These are phyloP conservation scores for Himalopsyche japonica DNA, from an alignment of 2,888 invertebrate species.

Conservation along the genomic window DNA sequence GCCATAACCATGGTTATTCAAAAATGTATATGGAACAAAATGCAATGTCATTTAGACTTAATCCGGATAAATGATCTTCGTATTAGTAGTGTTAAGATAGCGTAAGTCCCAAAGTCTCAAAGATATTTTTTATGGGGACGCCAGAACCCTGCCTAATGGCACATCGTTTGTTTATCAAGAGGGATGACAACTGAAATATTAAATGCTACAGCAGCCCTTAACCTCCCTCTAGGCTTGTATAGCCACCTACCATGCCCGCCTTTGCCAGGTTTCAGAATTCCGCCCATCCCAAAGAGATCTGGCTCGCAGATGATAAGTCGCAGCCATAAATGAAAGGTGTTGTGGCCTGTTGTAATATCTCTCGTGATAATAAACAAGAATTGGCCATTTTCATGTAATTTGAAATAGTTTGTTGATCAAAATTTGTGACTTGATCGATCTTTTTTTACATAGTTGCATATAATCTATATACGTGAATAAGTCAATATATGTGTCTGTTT, in stretches of 20 bases:
- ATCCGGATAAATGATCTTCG: not conserved
- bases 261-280: not conserved
- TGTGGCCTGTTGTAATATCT: not conserved
- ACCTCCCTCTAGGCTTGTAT: not conserved
- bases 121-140: not conserved
- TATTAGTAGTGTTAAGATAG: not conserved
- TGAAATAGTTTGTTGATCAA: not conserved
- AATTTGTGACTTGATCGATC: not conserved
- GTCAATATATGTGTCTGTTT: no score
- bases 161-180: not conserved
- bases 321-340: not conserved
- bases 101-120: not conserved
- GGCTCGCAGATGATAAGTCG: not conserved
- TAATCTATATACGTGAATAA: no score
- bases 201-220: conserved; percentile 8
- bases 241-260: not conserved
- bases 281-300: not conserved
- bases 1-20: no score
- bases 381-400: not conserved
- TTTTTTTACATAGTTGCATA: no score
- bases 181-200: conserved; percentile 31
- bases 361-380: not conserved
- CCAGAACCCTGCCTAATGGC: not conserved
- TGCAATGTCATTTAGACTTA: not conserved
- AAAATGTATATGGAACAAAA: no score